Base-by-base conservation (phyloP, 2,888 invertebrate species). In the Melanotus villosus region DNA sequence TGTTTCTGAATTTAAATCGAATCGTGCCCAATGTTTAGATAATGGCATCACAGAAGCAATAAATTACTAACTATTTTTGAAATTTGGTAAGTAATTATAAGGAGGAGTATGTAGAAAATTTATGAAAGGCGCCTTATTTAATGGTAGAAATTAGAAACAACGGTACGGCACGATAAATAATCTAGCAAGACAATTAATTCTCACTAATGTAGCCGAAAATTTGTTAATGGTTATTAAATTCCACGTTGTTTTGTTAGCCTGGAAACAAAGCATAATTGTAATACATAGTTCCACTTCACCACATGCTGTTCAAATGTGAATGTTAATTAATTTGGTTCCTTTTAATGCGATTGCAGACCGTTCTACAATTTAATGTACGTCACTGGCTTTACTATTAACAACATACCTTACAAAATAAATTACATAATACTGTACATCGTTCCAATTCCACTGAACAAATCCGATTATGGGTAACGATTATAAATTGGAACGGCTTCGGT, bases 301-400 rank as follows among this genome's bases (percentile, higher is more conserved):
- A 26, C 47, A 26, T 26, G 47, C 47, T 47, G 23, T 12, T 47
- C n/a, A 26, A 47, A 47, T 26, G 47, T 26, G 14, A 47, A 47
- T 26, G 47, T 47, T 47, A 47, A 47, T 47, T 47, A 47, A 47
- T 47, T 47, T 26, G 23, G 14, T n/a, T 47, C 12, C 41, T 21
- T 12, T 12, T 47, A 47, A 47, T 47, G 23, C 23, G 47, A 47
- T 47, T 47, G 47, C 14, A 12, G 21, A 10, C 47, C 23, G 26
- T 23, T 47, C 14, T 12, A 26, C 47, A 12, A 5, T 47, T 21
- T 26, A 14, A 47, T 47, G 21, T 47, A 26, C 47, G 12, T 16
- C n/a, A n/a, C n/a, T n/a, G n/a, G n/a, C n/a, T n/a, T n/a, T n/a
- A n/a, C n/a, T n/a, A n/a, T n/a, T n/a, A n/a, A n/a, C n/a, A n/a